Conservation (phyloP, 2,888 invertebrate species). For the Caenorhabditis sp. region DNA sequence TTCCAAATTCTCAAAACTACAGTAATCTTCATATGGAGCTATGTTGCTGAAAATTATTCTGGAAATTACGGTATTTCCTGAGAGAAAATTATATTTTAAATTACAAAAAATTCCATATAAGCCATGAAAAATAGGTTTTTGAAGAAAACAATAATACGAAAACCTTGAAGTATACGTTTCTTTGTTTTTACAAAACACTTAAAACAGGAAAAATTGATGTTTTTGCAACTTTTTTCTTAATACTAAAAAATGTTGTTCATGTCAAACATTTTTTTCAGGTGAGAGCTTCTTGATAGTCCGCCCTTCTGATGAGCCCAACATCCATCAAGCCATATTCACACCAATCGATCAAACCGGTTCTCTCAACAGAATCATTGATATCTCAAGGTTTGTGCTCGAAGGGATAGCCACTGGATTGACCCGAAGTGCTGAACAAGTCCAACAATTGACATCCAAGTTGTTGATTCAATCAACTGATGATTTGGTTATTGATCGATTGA, state of each 20-base stretch:
- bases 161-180: too few species aligned
- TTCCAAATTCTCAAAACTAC: too few species aligned
- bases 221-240: not conserved
- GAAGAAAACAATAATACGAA: too few species aligned
- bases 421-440: not conserved
- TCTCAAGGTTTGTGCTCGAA: slow-evolving; percentile 2
- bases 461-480: too few species aligned
- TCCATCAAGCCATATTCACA: not conserved
- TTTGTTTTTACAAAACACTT: too few species aligned
- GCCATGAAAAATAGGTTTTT: too few species aligned
- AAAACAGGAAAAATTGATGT: not conserved
- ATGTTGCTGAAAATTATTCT: too few species aligned
- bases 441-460: not conserved
- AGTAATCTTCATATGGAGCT: too few species aligned
- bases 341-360: not conserved
- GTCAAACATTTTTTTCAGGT: slow-evolving; percentile 20
- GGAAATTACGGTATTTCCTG: too few species aligned
- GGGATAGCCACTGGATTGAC: slow-evolving; percentile 40
- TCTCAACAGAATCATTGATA: not conserved
- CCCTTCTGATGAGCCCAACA: not conserved
- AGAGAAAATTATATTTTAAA: too few species aligned
- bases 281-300: slow-evolving; percentile 36
- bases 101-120: too few species aligned
- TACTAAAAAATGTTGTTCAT: not conserved
- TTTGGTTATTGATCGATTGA: too few species aligned